Conservation (phyloP, 2,797 vertebrate species). For the Siniperca undulata region DNA sequence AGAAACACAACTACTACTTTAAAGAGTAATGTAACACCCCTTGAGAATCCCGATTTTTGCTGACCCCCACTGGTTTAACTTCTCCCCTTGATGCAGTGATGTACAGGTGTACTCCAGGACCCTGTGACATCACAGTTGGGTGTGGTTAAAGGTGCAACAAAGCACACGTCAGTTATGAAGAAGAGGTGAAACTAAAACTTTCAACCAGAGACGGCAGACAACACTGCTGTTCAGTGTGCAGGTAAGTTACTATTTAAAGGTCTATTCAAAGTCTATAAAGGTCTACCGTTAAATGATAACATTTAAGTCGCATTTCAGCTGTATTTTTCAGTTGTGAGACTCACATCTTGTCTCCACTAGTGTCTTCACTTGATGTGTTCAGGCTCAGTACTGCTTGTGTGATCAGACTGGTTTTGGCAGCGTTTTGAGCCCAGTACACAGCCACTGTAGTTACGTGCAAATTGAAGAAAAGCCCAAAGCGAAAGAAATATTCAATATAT, state of each 20-base stretch:
- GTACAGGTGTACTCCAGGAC: conserved; percentile 14
- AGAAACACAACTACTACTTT: background rate
- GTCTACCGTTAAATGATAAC: background rate
- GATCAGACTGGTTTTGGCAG: background rate
- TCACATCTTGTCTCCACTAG: background rate
- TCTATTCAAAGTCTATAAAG: background rate
- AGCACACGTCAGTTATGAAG: background rate
- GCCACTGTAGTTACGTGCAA: conserved; percentile 4
- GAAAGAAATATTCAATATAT: background rate
- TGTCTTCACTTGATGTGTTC: background rate
- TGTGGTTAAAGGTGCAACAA: background rate
- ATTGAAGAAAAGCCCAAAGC: background rate
- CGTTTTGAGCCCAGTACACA: conserved; percentile 11
- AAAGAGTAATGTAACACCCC: background rate
- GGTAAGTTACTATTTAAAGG: conserved; percentile 6
- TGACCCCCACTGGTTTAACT: background rate
- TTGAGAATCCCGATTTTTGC: conserved; percentile 1
- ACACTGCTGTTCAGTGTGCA: background rate
- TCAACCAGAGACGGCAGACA: background rate
- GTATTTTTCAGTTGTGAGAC: background rate
- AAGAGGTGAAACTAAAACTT: background rate
- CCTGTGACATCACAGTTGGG: background rate
- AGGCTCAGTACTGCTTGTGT: background rate
- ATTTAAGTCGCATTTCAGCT: background rate
- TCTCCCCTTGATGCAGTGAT: conserved; percentile 19